A percentile compares a stretch with the other conserved stretches of the same genome.
Conservation (phyloP, 1,140 invertebrate genomes). For the Lamellibrachia luymesi region DNA sequence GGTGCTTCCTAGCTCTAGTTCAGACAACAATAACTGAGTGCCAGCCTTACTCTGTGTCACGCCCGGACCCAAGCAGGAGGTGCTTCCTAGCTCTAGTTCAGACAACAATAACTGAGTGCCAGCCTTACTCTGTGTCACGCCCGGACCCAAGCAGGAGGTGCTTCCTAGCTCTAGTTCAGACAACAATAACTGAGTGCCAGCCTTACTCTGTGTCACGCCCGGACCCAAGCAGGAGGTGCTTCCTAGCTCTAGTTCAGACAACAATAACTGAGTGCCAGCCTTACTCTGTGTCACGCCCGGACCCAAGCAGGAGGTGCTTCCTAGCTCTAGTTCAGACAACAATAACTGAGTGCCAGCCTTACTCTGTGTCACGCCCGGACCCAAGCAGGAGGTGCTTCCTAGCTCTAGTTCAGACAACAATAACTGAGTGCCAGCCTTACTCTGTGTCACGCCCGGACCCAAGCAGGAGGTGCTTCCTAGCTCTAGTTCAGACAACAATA, state of each 20-base stretch:
- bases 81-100: slow-evolving; percentile 37
- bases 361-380: slow-evolving; percentile 42
- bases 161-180: slow-evolving; percentile 22
- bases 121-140: slow-evolving; percentile 57
- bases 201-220: slow-evolving; percentile 60
- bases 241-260: slow-evolving; percentile 12
- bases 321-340: background rate
- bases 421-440: background rate
- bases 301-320: slow-evolving; percentile 71
- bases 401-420: background rate
- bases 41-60: background rate
- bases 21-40: slow-evolving; percentile 12
- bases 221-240: slow-evolving; percentile 74
- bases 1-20: slow-evolving; percentile 40
- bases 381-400: slow-evolving; percentile 69
- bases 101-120: slow-evolving; percentile 5
- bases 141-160: slow-evolving; percentile 75
- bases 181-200: background rate
- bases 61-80: slow-evolving; percentile 77
- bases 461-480: slow-evolving; percentile 68
- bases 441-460: slow-evolving; percentile 67
- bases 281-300: slow-evolving; percentile 63
- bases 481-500: background rate
- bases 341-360: background rate
- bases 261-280: background rate